Conservation (phyloP, 2,888 invertebrate genomes). For the Hirudinaria manillensis region DNA sequence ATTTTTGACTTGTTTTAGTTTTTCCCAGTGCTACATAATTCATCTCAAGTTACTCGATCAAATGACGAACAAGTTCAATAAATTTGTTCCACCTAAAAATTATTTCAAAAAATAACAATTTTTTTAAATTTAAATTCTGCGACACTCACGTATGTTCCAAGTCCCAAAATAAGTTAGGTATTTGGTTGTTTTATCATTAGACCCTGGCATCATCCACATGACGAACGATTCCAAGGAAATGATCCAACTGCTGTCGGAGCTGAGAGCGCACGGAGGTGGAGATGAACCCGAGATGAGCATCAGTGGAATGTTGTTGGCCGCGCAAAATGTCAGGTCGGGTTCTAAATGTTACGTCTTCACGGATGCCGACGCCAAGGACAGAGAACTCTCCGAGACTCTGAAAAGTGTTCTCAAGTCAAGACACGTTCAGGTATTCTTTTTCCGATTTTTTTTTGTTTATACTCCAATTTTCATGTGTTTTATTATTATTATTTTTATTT, state of each 20-base stretch:
- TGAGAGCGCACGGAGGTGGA: neutral
- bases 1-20: no score
- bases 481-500: no score
- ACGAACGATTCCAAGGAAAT: neutral
- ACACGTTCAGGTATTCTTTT: neutral
- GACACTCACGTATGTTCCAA: no score
- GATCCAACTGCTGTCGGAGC: neutral
- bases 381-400: neutral
- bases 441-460: neutral
- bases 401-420: conserved; percentile 7
- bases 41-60: no score
- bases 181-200: neutral
- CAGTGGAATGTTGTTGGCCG: conserved; percentile 3
- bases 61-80: no score
- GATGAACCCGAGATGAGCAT: conserved; percentile 4
- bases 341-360: neutral
- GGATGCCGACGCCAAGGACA: conserved; percentile 6
- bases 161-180: no score
- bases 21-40: no score
- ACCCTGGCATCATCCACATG: neutral
- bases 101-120: no score
- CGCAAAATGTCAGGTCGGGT: conserved; percentile 5
- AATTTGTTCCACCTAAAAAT: no score
- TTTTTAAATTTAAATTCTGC: no score
- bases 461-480: neutral